Percentiles rank a stretch among this genome's conserved stretches.
Conservation (phyloP, 1,140 invertebrate species). For the Popillia japonica region DNA sequence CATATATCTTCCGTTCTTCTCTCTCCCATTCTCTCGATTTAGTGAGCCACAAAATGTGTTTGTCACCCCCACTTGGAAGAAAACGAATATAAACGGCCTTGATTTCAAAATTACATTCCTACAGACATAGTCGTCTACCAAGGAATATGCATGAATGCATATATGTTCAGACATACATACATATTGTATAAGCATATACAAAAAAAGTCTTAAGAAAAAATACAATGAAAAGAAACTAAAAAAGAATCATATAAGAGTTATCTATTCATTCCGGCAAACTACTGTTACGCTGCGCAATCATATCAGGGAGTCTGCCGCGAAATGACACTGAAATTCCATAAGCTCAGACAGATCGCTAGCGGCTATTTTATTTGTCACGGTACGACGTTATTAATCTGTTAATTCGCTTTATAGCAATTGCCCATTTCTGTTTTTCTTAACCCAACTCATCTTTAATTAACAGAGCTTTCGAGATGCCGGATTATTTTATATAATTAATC, state of each 20-base stretch:
- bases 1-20: not conserved
- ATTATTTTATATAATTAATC: not conserved
- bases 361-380: not conserved
- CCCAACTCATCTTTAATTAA: slow-evolving; percentile 21
- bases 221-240: slow-evolving; percentile 18
- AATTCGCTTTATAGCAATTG: not conserved
- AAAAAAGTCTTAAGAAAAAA: not conserved
- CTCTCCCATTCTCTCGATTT: not conserved
- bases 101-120: slow-evolving; percentile 18
- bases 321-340: slow-evolving; percentile 6
- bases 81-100: slow-evolving; percentile 21
- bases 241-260: not conserved
- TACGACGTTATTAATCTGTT: slow-evolving; percentile 14
- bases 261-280: slow-evolving; percentile 20
- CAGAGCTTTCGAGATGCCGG: not conserved
- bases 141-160: not conserved
- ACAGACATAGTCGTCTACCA: not conserved
- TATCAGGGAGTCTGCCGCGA: not conserved
- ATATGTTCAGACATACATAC: not conserved
- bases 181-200: not conserved
- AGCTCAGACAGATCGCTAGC: slow-evolving; percentile 1
- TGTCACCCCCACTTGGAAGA: slow-evolving; percentile 19
- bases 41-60: not conserved
- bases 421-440: not conserved
- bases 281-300: not conserved